These are phyloP conservation scores for Taenaris catops DNA, from an alignment of 2,888 invertebrate genomes.

Conservation along the genomic window DNA sequence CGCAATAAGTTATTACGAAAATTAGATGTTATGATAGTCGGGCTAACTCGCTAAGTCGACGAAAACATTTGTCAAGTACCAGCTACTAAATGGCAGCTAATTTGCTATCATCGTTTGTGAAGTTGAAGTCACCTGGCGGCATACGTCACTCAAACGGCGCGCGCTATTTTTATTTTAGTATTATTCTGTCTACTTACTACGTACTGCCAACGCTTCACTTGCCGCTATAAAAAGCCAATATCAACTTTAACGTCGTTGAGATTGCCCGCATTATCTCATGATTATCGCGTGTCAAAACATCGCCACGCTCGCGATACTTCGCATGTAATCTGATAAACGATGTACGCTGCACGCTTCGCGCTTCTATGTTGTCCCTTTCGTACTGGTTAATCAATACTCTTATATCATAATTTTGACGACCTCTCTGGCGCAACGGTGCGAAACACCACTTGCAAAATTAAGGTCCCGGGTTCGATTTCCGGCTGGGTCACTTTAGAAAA, in stretches of 20 bases:
- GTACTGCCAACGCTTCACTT: conserved; percentile 49
- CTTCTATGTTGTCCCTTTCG: conserved; percentile 47
- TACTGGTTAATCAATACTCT: too few species aligned
- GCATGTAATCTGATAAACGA: conserved; percentile 81
- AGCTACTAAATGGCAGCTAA: conserved; percentile 28
- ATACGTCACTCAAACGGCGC: conserved; percentile 47
- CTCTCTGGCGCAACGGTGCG: too few species aligned
- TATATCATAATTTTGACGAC: too few species aligned
- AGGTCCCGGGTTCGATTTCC: too few species aligned
- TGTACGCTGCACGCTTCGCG: conserved; percentile 77
- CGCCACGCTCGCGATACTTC: conserved; percentile 80
- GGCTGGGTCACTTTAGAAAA: too few species aligned
- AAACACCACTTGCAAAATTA: too few species aligned
- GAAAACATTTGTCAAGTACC: conserved; percentile 32
- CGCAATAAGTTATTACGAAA: conserved; percentile 21
- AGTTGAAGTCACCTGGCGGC: conserved; percentile 40
- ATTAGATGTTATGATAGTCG: conserved; percentile 26
- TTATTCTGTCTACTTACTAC: conserved; percentile 56
- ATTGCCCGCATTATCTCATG: conserved; percentile 79
- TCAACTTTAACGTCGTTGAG: conserved; percentile 75
- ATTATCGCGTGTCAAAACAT: conserved; percentile 82
- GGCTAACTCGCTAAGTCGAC: conserved; percentile 21
- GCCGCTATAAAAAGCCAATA: conserved; percentile 72
- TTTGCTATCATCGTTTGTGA: conserved; percentile 31
- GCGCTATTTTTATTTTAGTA: conserved; percentile 47